These are phyloP conservation scores for Poecilia gillii DNA, from an alignment of 2,797 vertebrate genomes.

Conservation along the genomic window DNA sequence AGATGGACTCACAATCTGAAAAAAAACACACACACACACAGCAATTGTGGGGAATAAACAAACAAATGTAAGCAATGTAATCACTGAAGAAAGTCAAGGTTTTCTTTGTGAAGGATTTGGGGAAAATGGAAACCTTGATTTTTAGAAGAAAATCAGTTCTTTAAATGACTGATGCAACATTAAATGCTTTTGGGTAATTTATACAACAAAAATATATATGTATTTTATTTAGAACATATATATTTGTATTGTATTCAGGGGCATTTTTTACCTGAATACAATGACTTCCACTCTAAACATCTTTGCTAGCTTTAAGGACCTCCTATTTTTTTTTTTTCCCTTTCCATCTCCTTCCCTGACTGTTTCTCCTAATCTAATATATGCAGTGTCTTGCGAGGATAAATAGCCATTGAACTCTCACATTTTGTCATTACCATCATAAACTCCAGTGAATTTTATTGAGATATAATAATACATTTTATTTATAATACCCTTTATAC, in stretches of 20 bases:
- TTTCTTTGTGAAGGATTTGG: constrained; percentile 1
- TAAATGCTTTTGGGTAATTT: not conserved
- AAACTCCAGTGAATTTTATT: not conserved
- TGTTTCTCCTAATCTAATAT: not conserved
- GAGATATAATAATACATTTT: not conserved
- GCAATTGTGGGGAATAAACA: constrained; percentile 60
- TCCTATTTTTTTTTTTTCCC: not conserved
- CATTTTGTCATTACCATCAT: not conserved
- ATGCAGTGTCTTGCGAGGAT: not conserved
- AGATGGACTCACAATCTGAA: constrained; percentile 52
- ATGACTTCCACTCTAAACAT: not conserved
- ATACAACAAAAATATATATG: not conserved
- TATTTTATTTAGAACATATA: not conserved
- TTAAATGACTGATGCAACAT: not conserved
- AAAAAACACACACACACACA: not conserved
- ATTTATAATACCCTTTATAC: too few relatives aligned
- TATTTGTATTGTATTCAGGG: not conserved
- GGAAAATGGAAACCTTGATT: not conserved
- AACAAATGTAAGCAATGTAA: constrained; percentile 40
- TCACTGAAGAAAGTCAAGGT: constrained; percentile 20
- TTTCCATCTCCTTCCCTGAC: not conserved
- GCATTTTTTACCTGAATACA: not conserved
- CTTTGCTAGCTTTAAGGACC: not conserved
- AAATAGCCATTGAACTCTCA: not conserved
- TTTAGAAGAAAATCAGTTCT: not conserved